Percentiles rank a stretch among this genome's conserved stretches.
Conservation (phyloP, 2,113 vertebrate species). For the Nothobranchius furzeri region DNA sequence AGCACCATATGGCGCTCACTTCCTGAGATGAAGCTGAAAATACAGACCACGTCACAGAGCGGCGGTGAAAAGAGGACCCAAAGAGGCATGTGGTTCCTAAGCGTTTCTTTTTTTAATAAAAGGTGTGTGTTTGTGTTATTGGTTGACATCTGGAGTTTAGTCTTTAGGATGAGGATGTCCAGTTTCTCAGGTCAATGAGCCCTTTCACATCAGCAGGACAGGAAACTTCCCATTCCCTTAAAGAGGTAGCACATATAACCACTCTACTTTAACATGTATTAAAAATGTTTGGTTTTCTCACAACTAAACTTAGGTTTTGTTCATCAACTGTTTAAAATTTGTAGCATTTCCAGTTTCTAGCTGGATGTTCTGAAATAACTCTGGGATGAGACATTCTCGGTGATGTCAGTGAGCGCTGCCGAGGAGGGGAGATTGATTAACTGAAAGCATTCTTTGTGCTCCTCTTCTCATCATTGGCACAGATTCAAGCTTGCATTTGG, state of each 20-base stretch:
- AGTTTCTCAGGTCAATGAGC: conserved; percentile 63
- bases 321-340: too few species aligned
- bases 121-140: too few species aligned
- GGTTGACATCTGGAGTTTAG: too few species aligned
- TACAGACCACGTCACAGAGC: neutral
- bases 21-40: conserved; percentile 27
- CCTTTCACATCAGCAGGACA: conserved; percentile 54
- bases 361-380: neutral
- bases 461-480: conserved; percentile 9
- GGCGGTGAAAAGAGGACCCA: neutral
- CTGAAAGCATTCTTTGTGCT: conserved; percentile 42
- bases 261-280: too few species aligned
- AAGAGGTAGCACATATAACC: too few species aligned
- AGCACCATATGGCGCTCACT: conserved; percentile 57
- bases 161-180: neutral
- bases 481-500: conserved; percentile 20
- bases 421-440: conserved; percentile 26
- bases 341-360: too few species aligned
- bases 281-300: too few species aligned
- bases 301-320: too few species aligned
- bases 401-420: neutral
- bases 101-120: neutral
- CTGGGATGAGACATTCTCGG: neutral
- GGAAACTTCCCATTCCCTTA: too few species aligned
- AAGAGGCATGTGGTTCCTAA: conserved; percentile 2